Percentiles rank a stretch among this genome's conserved stretches.
Evolutionary conservation across 1,140 invertebrate species (phyloP).

Genomic region (Agraylea sexmaculata): DNA sequence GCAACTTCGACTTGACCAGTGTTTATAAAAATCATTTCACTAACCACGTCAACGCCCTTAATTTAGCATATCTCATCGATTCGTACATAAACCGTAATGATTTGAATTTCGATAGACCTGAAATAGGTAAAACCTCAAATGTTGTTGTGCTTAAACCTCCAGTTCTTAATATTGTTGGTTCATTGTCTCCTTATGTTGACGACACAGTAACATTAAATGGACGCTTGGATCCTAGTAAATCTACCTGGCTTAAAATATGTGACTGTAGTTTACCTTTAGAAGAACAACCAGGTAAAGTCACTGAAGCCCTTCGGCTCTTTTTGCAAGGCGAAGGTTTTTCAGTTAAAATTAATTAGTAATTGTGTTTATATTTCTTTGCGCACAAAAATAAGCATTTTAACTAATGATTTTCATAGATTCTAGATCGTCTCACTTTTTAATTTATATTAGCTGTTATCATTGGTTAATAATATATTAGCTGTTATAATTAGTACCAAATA

Average conservation of each 20-base stretch:
- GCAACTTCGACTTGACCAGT: constrained; percentile 80
- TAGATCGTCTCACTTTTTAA: too few relatives aligned
- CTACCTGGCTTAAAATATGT: constrained; percentile 93
- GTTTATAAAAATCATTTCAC: constrained; percentile 89
- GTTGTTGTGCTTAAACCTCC: constrained; percentile 52
- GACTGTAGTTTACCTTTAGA: constrained; percentile 68
- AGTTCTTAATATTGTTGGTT: constrained; percentile 88
- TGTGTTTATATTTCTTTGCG: too few relatives aligned
- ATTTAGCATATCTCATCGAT: constrained; percentile 89
- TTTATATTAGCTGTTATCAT: too few relatives aligned
- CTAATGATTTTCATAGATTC: too few relatives aligned
- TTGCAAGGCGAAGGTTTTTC: constrained; percentile 94
- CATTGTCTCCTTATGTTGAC: constrained; percentile 88
- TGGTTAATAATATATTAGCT: too few relatives aligned
- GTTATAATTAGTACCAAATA: too few relatives aligned
- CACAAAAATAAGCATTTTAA: too few relatives aligned
- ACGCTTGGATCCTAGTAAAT: constrained; percentile 84
- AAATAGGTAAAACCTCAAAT: constrained; percentile 22
- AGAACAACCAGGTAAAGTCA: constrained; percentile 88
- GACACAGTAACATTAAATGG: constrained; percentile 95
- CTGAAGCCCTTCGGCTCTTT: constrained; percentile 87
- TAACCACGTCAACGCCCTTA: constrained; percentile 82
- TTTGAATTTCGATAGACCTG: constrained; percentile 63
- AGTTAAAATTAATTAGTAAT: too few relatives aligned
- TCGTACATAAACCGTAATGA: constrained; percentile 84